These are phyloP conservation scores for Keiferia lycopersicella DNA, from an alignment of 2,888 invertebrate genomes.

Conservation along the genomic window DNA sequence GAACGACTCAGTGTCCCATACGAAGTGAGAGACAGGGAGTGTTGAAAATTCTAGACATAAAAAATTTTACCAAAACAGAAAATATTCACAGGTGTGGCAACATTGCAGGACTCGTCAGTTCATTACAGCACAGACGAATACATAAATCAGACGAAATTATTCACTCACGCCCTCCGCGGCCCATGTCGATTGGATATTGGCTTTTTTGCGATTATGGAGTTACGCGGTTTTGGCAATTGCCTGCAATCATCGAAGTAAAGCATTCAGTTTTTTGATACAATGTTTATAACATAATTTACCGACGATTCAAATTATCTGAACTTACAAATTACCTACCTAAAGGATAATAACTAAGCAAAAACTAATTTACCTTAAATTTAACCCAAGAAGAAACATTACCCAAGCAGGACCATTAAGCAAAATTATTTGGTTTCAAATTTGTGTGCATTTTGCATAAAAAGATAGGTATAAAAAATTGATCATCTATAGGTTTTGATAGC, in stretches of 20 bases:
- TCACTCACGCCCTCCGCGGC: conserved; percentile 63
- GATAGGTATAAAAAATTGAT: too few species aligned
- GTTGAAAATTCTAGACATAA: too few species aligned
- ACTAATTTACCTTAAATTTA: too few species aligned
- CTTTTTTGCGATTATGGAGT: conserved; percentile 30
- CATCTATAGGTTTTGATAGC: too few species aligned
- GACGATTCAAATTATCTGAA: background rate
- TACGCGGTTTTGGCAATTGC: conserved; percentile 28
- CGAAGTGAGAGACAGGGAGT: background rate
- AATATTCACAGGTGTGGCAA: background rate
- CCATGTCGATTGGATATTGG: conserved; percentile 47
- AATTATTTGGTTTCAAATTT: too few species aligned
- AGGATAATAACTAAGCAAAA: too few species aligned
- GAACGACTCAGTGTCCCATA: too few species aligned
- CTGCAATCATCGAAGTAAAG: conserved; percentile 16
- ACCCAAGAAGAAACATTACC: background rate
- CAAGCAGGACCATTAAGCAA: too few species aligned
- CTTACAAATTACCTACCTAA: too few species aligned
- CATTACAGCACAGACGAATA: conserved; percentile 49
- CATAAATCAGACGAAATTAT: conserved; percentile 69
- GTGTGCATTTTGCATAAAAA: too few species aligned
- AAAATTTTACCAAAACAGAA: background rate
- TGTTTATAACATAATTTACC: conserved; percentile 6
- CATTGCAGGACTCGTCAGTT: conserved; percentile 49
- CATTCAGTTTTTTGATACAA: background rate